phyloP scores from a whole-genome alignment of 2,797 vertebrate species.

The Gallirallus australis region DNA sequence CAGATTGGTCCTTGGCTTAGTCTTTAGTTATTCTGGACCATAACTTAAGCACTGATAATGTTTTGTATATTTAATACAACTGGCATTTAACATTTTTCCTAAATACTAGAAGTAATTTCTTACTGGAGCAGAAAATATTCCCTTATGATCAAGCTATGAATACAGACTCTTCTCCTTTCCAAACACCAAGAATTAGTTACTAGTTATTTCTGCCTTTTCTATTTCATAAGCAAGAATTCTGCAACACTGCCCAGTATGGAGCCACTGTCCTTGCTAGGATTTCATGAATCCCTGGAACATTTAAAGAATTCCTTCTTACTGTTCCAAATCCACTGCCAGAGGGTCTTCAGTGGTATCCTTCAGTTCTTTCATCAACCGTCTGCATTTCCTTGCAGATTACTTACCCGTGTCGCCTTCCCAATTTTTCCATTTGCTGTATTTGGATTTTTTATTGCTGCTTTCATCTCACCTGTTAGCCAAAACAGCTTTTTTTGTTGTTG shows the following conservation, averaged over 20 bases:
- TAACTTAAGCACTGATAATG: background rate
- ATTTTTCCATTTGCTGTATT: background rate
- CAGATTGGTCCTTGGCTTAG: background rate
- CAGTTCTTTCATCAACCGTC: background rate
- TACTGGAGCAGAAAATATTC: background rate
- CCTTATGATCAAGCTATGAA: background rate
- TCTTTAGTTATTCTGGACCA: background rate
- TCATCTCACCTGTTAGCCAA: background rate
- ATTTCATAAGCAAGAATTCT: background rate
- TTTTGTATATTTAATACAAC: background rate
- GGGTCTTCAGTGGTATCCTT: background rate
- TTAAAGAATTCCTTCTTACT: background rate
- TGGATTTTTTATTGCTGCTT: background rate
- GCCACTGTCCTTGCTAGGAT: background rate
- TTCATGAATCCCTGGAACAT: background rate
- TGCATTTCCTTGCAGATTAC: background rate
- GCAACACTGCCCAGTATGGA: background rate
- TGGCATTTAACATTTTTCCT: background rate
- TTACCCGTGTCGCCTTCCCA: background rate
- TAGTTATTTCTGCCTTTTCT: background rate
- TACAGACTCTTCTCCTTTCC: background rate
- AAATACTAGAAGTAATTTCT: background rate
- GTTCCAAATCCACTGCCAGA: background rate
- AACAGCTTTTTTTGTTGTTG: background rate
- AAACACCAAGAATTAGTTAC: background rate